Evolutionary conservation across 2,113 vertebrate species (phyloP).

Genomic region (Elephas maximus): DNA sequence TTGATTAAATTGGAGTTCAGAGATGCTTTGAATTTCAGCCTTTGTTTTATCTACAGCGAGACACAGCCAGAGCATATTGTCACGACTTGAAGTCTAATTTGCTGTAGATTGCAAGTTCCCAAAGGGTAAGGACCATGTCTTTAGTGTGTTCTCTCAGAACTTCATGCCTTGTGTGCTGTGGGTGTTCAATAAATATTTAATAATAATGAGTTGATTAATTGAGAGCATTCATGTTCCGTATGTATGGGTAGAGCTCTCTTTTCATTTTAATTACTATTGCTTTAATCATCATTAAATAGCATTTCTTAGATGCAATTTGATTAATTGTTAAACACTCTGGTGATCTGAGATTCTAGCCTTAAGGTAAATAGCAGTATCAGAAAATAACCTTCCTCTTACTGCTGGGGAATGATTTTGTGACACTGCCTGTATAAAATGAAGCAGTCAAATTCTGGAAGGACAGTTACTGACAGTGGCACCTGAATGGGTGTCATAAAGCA

Average conservation of each 20-base stretch:
- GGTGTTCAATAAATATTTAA: slow-evolving; percentile 81
- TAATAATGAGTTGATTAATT: slow-evolving; percentile 75
- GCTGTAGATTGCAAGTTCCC: slow-evolving; percentile 75
- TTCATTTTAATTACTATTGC: slow-evolving; percentile 74
- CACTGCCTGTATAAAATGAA: neutral
- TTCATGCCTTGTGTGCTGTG: slow-evolving; percentile 43
- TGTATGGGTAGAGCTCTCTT: slow-evolving; percentile 66
- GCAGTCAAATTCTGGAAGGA: neutral
- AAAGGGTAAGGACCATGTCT: slow-evolving; percentile 71
- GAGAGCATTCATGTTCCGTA: slow-evolving; percentile 73
- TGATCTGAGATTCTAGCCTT: slow-evolving; percentile 64
- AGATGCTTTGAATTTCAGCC: slow-evolving; percentile 69
- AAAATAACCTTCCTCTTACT: neutral
- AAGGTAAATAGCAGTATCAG: slow-evolving; percentile 57
- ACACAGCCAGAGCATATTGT: slow-evolving; percentile 64
- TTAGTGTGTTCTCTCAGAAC: slow-evolving; percentile 66
- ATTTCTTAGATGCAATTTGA: slow-evolving; percentile 69
- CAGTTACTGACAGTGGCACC: neutral
- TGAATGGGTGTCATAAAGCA: neutral
- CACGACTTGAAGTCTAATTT: slow-evolving; percentile 68
- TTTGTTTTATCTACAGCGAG: slow-evolving; percentile 79
- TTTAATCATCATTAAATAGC: slow-evolving; percentile 78
- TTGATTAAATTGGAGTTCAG: slow-evolving; percentile 59
- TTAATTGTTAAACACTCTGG: slow-evolving; percentile 59
- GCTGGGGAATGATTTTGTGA: slow-evolving; percentile 12